phyloP scores from a whole-genome alignment of 2,797 vertebrate species.

The Momotus momota region DNA sequence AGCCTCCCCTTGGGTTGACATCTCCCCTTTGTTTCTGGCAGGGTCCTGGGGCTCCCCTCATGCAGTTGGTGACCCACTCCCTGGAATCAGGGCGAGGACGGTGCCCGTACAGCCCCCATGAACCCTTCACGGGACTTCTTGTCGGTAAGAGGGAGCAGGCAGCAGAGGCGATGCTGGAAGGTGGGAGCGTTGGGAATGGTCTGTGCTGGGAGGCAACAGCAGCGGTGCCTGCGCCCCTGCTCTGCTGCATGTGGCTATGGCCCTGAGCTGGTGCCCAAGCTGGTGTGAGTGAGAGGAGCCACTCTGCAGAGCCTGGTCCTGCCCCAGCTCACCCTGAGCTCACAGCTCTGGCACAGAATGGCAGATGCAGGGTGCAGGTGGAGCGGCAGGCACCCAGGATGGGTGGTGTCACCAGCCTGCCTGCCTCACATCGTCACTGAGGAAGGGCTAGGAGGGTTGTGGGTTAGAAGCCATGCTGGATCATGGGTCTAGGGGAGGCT shows the following conservation, averaged over 20 bases:
- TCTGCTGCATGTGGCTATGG: fast-evolving
- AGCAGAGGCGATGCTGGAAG: background rate
- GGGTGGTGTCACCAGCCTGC: background rate
- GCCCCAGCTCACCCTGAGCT: fast-evolving
- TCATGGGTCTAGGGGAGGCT: background rate
- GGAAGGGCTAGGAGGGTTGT: fast-evolving
- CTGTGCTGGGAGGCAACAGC: background rate
- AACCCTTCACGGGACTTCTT: slow-evolving; percentile 83
- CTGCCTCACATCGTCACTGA: fast-evolving
- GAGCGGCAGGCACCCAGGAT: fast-evolving
- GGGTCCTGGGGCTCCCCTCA: background rate
- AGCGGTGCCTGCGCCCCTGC: fast-evolving
- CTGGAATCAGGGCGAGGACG: slow-evolving; percentile 86
- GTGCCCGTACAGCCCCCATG: slow-evolving; percentile 87
- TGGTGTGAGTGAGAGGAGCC: fast-evolving
- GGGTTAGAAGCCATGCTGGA: background rate
- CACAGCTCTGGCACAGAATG: fast-evolving
- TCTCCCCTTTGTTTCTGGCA: background rate
- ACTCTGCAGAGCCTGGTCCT: fast-evolving
- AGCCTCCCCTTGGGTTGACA: background rate
- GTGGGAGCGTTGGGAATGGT: background rate
- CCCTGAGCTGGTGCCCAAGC: fast-evolving
- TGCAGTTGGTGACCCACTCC: slow-evolving; percentile 68
- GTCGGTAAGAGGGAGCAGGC: slow-evolving; percentile 7
- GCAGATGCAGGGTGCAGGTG: fast-evolving